Evolutionary conservation across 2,113 vertebrate genomes (phyloP).

Genomic region (Chauna torquata): DNA sequence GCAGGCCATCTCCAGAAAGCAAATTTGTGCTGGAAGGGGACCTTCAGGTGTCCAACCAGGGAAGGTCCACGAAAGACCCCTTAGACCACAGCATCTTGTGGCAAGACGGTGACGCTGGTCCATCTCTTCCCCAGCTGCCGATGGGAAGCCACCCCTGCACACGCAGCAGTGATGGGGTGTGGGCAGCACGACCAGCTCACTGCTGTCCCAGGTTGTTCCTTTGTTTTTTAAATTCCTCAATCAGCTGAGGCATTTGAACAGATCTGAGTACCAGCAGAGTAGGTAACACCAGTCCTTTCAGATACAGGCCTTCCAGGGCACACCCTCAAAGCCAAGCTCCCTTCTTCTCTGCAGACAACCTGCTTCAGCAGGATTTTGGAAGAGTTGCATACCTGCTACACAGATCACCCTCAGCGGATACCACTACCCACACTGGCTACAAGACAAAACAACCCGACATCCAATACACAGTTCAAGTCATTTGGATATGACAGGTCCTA

Average conservation of each 20-base stretch:
- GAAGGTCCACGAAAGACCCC: background rate
- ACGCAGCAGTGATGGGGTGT: no score
- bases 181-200: no score
- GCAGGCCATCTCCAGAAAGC: background rate
- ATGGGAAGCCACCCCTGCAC: background rate
- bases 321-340: background rate
- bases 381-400: no score
- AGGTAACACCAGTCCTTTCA: no score
- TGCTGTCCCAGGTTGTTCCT: no score
- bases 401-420: no score
- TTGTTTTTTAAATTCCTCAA: background rate
- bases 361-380: no score
- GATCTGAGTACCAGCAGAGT: no score
- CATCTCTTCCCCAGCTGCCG: background rate
- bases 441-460: background rate
- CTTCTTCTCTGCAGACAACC: no score
- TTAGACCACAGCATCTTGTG: background rate
- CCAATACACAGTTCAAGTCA: background rate
- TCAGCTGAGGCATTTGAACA: background rate
- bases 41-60: background rate
- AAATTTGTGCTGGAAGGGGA: background rate
- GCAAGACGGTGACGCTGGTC: no score
- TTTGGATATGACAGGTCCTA: background rate
- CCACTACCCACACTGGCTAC: background rate
- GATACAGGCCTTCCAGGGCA: no score